A percentile compares a stretch with the other conserved stretches of the same genome.
Conservation (phyloP, 2,888 invertebrate genomes). For the Agriopis aurantiaria region DNA sequence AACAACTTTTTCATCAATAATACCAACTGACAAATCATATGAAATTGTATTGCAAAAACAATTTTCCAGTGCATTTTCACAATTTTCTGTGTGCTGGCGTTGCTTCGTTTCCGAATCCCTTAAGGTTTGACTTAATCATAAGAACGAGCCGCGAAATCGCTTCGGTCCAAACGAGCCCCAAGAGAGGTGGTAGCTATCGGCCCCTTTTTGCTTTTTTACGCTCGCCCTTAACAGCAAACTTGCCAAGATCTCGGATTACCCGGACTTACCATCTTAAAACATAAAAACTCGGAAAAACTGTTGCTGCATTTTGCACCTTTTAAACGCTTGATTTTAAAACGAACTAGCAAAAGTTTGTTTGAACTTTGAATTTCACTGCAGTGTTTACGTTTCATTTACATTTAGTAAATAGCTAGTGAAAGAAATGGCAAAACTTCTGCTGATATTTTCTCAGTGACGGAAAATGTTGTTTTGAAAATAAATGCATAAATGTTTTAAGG, state of each 20-base stretch:
- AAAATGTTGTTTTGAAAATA: slow-evolving; percentile 3
- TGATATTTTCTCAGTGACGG: slow-evolving; percentile 4
- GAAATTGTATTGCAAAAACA: slow-evolving; percentile 1
- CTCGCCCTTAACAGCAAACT: slow-evolving; percentile 58
- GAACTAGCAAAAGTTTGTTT: slow-evolving; percentile 38
- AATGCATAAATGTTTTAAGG: too few relatives aligned
- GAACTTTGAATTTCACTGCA: slow-evolving; percentile 49
- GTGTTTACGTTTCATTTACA: slow-evolving; percentile 45
- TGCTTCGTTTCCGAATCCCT: slow-evolving; percentile 71
- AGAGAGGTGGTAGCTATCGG: slow-evolving; percentile 69
- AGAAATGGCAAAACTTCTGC: slow-evolving; percentile 7
- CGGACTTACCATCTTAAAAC: slow-evolving; percentile 58
- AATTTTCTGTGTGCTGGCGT: slow-evolving; percentile 25
- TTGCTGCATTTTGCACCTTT: slow-evolving; percentile 59
- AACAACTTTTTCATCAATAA: too few relatives aligned
- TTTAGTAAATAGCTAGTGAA: slow-evolving; percentile 36
- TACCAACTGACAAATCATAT: neutral
- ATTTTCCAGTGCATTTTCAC: slow-evolving; percentile 28
- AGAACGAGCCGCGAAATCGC: slow-evolving; percentile 82
- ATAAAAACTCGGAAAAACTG: slow-evolving; percentile 67
- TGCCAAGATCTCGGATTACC: slow-evolving; percentile 70
- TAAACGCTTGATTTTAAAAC: slow-evolving; percentile 56
- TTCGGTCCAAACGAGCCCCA: slow-evolving; percentile 79
- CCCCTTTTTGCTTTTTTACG: slow-evolving; percentile 61
- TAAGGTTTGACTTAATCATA: slow-evolving; percentile 83